Conservation (phyloP, 2,888 invertebrate genomes). For the Mamestra brassicae region DNA sequence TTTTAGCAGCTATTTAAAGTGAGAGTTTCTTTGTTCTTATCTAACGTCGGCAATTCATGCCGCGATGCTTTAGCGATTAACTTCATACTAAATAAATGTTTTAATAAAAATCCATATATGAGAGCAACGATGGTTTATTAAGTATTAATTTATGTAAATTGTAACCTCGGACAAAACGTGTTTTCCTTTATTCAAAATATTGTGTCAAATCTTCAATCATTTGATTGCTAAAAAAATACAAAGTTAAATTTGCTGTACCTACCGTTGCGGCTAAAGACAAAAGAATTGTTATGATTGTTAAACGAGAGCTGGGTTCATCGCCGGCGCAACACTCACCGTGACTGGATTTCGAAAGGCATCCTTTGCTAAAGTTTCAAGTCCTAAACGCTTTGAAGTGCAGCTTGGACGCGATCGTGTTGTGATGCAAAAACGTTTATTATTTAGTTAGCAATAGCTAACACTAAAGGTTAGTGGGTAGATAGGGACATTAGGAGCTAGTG, state of each 20-base stretch:
- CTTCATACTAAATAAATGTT: conserved; percentile 26
- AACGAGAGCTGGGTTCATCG: conserved; percentile 72
- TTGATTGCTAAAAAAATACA: background rate
- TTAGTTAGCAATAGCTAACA: conserved; percentile 43
- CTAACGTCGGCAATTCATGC: conserved; percentile 35
- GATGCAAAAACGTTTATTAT: conserved; percentile 63
- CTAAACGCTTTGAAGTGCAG: conserved; percentile 73
- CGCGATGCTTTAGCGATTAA: conserved; percentile 34
- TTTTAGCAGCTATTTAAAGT: conserved; percentile 72
- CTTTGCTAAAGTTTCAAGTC: conserved; percentile 75
- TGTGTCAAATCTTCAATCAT: background rate
- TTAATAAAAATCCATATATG: conserved; percentile 10
- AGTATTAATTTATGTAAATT: conserved; percentile 10
- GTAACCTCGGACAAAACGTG: background rate
- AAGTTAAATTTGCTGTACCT: conserved; percentile 47
- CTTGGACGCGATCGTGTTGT: conserved; percentile 68
- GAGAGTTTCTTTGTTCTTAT: conserved; percentile 62
- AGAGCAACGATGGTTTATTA: background rate
- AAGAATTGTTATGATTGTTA: conserved; percentile 61
- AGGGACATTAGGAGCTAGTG: conserved; percentile 20
- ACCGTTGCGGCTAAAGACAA: conserved; percentile 60
- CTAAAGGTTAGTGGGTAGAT: conserved; percentile 36
- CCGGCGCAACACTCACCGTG: conserved; percentile 69
- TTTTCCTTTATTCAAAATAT: conserved; percentile 3
- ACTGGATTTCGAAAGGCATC: conserved; percentile 73